These are phyloP conservation scores for Myotis findleyi DNA, from an alignment of 2,797 vertebrate genomes.

Conservation along the genomic window DNA sequence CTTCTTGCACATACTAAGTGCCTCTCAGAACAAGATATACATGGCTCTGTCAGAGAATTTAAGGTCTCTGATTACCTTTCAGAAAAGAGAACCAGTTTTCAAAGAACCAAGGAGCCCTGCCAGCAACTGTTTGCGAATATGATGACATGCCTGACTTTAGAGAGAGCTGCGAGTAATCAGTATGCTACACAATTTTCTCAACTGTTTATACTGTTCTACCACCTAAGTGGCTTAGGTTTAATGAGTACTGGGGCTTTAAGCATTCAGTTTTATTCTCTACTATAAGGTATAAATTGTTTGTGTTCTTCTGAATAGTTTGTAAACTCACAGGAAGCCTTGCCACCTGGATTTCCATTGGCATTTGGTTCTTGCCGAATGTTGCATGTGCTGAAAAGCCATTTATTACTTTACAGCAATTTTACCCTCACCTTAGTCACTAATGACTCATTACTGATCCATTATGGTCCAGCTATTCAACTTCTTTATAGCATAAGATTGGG, in stretches of 20 bases:
- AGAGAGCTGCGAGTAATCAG: not conserved
- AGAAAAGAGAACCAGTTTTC: not conserved
- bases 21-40: not conserved
- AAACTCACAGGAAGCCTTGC: constrained; percentile 31
- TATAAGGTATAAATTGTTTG: constrained; percentile 32
- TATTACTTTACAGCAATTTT: constrained; percentile 57
- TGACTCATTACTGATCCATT: constrained; percentile 65
- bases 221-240: not conserved
- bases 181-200: not conserved
- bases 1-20: not conserved
- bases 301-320: constrained; percentile 46
- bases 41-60: not conserved
- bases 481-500: constrained; percentile 40
- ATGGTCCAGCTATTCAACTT: constrained; percentile 44
- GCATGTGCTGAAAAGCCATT: constrained; percentile 47
- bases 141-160: not conserved
- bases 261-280: constrained; percentile 22
- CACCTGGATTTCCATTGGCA: constrained; percentile 54
- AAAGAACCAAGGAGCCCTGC: not conserved
- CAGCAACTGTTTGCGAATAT: not conserved
- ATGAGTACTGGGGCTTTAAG: constrained; percentile 16
- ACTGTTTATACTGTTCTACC: not conserved
- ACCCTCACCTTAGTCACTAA: constrained; percentile 65
- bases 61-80: constrained; percentile 23
- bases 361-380: constrained; percentile 26